A percentile compares a stretch with the other conserved stretches of the same genome.
phyloP scores from a whole-genome alignment of 2,888 invertebrate genomes.

The Dastarcus helophoroides region DNA sequence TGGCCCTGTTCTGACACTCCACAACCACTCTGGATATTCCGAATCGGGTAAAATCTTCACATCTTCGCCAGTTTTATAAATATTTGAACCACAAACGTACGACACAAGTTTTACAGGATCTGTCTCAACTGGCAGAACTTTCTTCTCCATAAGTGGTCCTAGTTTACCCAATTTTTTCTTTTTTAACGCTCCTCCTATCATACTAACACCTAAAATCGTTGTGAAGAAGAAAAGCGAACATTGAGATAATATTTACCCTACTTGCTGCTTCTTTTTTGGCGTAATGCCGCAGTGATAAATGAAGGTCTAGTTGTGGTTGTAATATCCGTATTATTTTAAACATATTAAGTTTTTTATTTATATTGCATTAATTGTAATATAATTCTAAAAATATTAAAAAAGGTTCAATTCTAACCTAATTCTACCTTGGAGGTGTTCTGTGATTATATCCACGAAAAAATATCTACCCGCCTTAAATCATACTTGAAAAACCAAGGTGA shows the following conservation, averaged over 20 bases:
- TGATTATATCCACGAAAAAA: no score
- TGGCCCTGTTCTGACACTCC: constrained; percentile 57
- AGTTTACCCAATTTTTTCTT: constrained; percentile 51
- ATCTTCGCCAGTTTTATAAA: constrained; percentile 68
- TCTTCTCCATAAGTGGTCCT: constrained; percentile 55
- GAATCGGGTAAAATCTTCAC: constrained; percentile 60
- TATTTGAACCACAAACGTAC: constrained; percentile 79
- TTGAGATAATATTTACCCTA: constrained; percentile 14
- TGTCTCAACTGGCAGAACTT: constrained; percentile 69
- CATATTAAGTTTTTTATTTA: no score
- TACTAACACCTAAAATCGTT: constrained; percentile 28
- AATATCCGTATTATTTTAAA: no score
- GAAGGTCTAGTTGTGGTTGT: no score
- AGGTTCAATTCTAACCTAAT: no score
- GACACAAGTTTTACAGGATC: constrained; percentile 65
- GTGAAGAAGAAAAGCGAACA: not conserved
- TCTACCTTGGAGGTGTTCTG: no score
- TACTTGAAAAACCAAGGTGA: no score
- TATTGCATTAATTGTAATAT: no score
- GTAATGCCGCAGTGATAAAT: no score
- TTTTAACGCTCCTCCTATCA: constrained; percentile 38
- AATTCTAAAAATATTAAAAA: no score
- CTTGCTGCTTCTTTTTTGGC: constrained; percentile 27
- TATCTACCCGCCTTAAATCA: no score
- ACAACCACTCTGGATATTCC: constrained; percentile 91